These are phyloP conservation scores for Neodon shergylaensis DNA, from an alignment of 2,113 vertebrate species.

Conservation along the genomic window DNA sequence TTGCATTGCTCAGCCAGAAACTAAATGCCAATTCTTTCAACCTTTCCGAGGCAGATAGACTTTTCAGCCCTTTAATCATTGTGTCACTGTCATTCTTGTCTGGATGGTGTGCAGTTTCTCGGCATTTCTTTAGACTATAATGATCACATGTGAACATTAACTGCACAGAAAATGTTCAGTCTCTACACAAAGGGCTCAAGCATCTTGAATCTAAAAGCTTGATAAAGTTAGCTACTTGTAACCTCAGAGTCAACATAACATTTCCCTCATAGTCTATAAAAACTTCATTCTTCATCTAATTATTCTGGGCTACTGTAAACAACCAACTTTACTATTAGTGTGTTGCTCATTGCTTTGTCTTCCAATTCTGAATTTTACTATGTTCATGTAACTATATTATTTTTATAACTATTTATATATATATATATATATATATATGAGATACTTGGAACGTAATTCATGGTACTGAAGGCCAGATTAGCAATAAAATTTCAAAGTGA, in stretches of 20 bases:
- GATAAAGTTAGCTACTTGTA: not conserved
- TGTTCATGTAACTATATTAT: not conserved
- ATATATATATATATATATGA: not conserved
- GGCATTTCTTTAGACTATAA: not conserved
- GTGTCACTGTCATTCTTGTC: constrained; percentile 6
- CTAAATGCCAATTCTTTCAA: constrained; percentile 59
- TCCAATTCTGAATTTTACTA: not conserved
- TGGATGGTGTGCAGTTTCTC: not conserved
- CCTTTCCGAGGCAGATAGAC: not conserved
- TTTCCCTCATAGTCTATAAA: not conserved
- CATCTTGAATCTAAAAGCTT: not conserved
- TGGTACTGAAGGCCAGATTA: not conserved
- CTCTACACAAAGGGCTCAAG: not conserved
- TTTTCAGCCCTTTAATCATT: constrained; percentile 44
- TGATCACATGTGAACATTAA: not conserved
- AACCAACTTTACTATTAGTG: not conserved
- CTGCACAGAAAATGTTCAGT: not conserved
- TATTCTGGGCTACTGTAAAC: not conserved
- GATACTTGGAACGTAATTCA: not conserved
- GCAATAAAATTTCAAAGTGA: not conserved
- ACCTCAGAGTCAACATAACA: not conserved
- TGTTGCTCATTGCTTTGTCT: not conserved
- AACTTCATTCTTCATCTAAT: not conserved
- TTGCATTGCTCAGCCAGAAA: not conserved
- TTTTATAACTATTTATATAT: constrained; percentile 25